Evolutionary conservation across 2,113 vertebrate species (phyloP).

Genomic region (Lophotis ruficrista): DNA sequence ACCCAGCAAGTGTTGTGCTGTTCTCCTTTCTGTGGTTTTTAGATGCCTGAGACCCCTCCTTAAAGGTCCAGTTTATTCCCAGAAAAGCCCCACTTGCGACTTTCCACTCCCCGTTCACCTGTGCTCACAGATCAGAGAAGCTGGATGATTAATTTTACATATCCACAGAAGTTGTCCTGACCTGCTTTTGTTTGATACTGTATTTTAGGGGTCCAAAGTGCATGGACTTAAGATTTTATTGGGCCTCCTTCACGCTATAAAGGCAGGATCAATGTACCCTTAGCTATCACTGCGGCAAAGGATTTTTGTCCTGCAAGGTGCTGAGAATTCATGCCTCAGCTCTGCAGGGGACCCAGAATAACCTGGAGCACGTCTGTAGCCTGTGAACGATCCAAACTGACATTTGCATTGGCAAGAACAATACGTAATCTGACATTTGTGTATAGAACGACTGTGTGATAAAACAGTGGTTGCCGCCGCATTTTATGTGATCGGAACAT

Average conservation of each 20-base stretch:
- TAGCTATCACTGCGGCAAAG: neutral
- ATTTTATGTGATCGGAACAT: conserved; percentile 8
- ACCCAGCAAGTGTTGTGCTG: neutral
- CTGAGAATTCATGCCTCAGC: neutral
- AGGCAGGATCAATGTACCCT: neutral
- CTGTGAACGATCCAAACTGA: neutral
- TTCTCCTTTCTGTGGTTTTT: neutral
- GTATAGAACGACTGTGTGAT: neutral
- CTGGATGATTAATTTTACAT: neutral
- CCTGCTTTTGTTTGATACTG: neutral
- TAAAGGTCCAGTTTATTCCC: neutral
- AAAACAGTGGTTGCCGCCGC: neutral
- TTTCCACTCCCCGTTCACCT: neutral
- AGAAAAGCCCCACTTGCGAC: neutral
- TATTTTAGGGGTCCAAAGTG: neutral
- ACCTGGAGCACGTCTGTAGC: neutral
- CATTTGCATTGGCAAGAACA: conserved; percentile 23
- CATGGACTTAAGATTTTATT: neutral
- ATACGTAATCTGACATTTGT: conserved; percentile 34
- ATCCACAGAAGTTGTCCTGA: neutral
- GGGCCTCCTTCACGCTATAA: neutral
- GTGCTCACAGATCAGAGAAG: neutral
- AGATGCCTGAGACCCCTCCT: neutral
- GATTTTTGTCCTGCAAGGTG: neutral
- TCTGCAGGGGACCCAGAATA: neutral